Base-by-base conservation (phyloP, 2,797 vertebrate species). In the Cyprinodon diabolis region DNA sequence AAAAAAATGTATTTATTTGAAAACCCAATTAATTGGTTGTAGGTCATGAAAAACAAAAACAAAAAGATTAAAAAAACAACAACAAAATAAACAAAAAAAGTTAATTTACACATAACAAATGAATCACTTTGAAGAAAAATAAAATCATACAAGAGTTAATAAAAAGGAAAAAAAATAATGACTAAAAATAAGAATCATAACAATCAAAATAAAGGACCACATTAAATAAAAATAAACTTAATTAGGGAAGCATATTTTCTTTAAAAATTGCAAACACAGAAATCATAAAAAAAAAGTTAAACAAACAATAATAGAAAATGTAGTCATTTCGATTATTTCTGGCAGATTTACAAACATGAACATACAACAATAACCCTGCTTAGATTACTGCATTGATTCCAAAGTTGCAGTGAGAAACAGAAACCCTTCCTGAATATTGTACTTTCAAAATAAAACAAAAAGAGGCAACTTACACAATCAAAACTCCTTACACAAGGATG, bases 331-430 rank as follows among this genome's bases (percentile, higher is more conserved):
- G 13, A 25, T 47, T 47, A 45, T 2, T 43, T 30, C 14, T 65
- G 40, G 4, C 35, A 63, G 62, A 23, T 23, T 2, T 47, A 6
- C 12, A n/a, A 47, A 15, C 62, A 47, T 63, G 37, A 5, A n/a
- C 11, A 47, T 14, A 2, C 14, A 23, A 9, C 45, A 45, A 65
- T n/a, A 3, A 30, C 13, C 67, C 21, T 15, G 6, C 19, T 35
- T 4, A 13, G 4, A 63, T 4, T 68, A 65, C 74, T 81, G 69
- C 78, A 79, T 37, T 52, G 52, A 69, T 71, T 62, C 69, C 13
- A 47, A 25, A 54, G 30, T 71, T 78, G 74, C 75, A 74, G 73
- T 35, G 56, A n/a, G 68, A 43, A 40, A 47, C 30, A 14, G 35
- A 56, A 35, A 73, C 6, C 47, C 30, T 40, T 19, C 35, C 6